Evolutionary conservation across 2,888 invertebrate genomes (phyloP), one percentile per base, ranked within the genome.

Genomic region (Sylvicola cinctus): DNA sequence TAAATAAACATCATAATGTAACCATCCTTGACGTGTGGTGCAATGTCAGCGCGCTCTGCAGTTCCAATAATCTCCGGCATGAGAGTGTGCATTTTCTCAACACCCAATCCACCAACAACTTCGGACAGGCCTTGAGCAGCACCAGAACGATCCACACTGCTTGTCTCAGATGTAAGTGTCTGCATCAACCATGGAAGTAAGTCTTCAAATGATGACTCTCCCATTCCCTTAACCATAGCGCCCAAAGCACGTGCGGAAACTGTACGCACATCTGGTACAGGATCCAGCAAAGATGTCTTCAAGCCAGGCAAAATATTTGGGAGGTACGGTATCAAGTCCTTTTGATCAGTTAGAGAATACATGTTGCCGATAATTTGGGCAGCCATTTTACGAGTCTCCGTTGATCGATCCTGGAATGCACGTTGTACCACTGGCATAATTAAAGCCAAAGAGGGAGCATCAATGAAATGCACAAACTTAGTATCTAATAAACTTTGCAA

Each of bases 1-100:
- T 96, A 99, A 50, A 98, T 96, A 58, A 95, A 99, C 88, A 98
- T 90, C 90, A 98, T 93, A 40, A 99, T 93, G 62, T 99, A 99
- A 29, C 98, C 98, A 61, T 98, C 98, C 50, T 96, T 87, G 2
- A 98, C 95, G 58, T 93, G 90, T 1, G 98, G 85, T 5, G 90
- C 85, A 46, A 90, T 85, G 55, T 91, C 90, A 1, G 77, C 74
- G 39, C 91, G 70, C 53, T 90, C 88, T 0, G 93, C 88, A 0
- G 91, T 93, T 34, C 80, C 70, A 43, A 95, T 91, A 41, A 95
- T 90, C 52, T 93, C 75, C 1, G 93, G 95, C 95, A 99, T 98
- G 35, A 96, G 70, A 58, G 84, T 84, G 50, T 91, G 81, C 42
- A 99, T 67, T 58, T 95, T 93, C 48, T 85, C 85, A 20, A 85